phyloP scores from a whole-genome alignment of 2,113 vertebrate genomes.

The Megaptera novaeangliae region DNA sequence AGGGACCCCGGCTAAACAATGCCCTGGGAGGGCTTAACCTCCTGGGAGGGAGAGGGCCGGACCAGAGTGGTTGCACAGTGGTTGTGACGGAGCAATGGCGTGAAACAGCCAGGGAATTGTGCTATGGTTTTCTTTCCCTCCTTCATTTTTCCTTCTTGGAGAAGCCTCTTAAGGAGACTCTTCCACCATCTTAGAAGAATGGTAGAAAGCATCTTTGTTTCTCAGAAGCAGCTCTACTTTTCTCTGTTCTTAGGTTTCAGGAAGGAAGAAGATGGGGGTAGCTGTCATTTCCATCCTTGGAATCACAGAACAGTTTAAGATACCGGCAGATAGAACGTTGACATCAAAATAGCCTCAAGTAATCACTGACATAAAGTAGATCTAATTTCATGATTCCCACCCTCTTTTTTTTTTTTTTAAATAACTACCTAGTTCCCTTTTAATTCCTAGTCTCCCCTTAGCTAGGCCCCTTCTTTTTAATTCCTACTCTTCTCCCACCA shows the following conservation, averaged over 20 bases:
- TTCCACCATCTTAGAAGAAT: conserved; percentile 77
- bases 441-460: background rate
- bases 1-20: conserved; percentile 62
- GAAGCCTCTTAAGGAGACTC: conserved; percentile 65
- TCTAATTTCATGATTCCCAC: conserved; percentile 11
- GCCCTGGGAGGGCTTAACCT: conserved; percentile 47
- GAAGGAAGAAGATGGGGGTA: conserved; percentile 10
- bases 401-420: background rate
- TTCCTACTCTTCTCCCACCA: background rate
- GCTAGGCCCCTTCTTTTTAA: background rate
- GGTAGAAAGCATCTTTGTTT: conserved; percentile 74
- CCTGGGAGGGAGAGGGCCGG: background rate
- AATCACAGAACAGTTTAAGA: conserved; percentile 26
- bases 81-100: conserved; percentile 18
- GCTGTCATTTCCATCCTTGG: conserved; percentile 53
- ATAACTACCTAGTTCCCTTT: background rate
- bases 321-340: background rate
- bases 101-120: conserved; percentile 30
- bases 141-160: conserved; percentile 37
- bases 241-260: background rate
- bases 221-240: conserved; percentile 55
- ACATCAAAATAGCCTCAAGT: conserved; percentile 25
- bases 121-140: background rate
- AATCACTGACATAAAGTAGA: conserved; percentile 31
- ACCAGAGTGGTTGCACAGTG: background rate